Evolutionary conservation across 2,113 vertebrate genomes (phyloP), one percentile per base, ranked within the genome.

Genomic region (Ascaphus truei): DNA sequence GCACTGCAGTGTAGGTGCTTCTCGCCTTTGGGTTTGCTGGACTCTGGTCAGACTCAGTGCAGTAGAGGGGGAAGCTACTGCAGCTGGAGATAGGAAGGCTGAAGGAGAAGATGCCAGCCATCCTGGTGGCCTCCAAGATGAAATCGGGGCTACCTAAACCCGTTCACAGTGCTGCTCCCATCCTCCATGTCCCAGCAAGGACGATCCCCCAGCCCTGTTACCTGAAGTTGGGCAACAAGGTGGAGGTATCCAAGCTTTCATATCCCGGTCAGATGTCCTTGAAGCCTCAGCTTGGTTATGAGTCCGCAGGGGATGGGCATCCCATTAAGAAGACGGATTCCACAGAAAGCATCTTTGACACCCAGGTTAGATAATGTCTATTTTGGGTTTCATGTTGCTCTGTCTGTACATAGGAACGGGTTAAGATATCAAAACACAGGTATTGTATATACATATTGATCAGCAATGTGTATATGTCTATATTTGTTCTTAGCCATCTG

Each of bases 141-240:
- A 98, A 98, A 85, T 98, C 96, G 16, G 96, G 95, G 90, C 94
- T 98, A 66, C 96, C 95, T 57, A 96, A 95, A 89, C 96, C 95
- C 62, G 85, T 98, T 53, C 94, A 96, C 88, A 98, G 93, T 34
- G 96, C 96, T 53, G 85, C 89, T 62, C 96, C 95, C 5, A 97
- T 96, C 74, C 88, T 93, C 33, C 96, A 96, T 55, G 82, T 90
- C 61, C 90, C 93, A 8, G 87, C 85, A 73, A 86, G 93, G 76
- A 83, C 88, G 9, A 84, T 90, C 69, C 88, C 91, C n/a, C 91
- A 94, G 72, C 90, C 91, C 62, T 89, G 88, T 10, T 89, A 91
- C 84, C 87, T 91, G 72, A 92, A 92, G 81, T 85, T 92, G 66
- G 90, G 86, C 51, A 90, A 29, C 79, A 90, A 91, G 84, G 85